Evolutionary conservation across 35 echinoderm and acorn worm genomes (phyloP).

Genomic region (Nesometra sesokonis): DNA sequence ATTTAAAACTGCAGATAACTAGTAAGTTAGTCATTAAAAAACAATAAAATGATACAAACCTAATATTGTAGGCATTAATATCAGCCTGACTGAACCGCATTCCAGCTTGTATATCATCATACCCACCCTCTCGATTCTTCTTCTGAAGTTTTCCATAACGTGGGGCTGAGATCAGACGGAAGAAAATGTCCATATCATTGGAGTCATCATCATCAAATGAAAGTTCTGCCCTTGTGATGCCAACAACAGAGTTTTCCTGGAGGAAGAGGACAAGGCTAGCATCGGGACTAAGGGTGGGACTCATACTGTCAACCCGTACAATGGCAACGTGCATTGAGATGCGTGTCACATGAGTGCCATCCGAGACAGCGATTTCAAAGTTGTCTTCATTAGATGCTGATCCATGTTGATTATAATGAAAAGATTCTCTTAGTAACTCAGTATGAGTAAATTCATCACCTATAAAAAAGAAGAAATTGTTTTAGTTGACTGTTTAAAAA

Average conservation of each 20-base stretch:
- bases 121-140: slow-evolving; percentile 16
- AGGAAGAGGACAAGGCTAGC: slow-evolving; percentile 47
- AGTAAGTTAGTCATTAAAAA: too few relatives aligned
- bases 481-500: not conserved
- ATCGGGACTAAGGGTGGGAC: slow-evolving; percentile 33
- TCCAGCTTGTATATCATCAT: slow-evolving; percentile 40
- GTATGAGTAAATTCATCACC: slow-evolving; percentile 61
- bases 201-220: slow-evolving; percentile 82
- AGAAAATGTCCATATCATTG: slow-evolving; percentile 37
- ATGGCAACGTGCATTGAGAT: slow-evolving; percentile 44
- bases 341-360: slow-evolving; percentile 48
- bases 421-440: slow-evolving; percentile 42
- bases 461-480: slow-evolving; percentile 13
- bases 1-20: too few relatives aligned
- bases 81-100: slow-evolving; percentile 55
- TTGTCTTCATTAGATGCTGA: slow-evolving; percentile 36
- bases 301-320: slow-evolving; percentile 43
- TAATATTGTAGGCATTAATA: slow-evolving; percentile 70
- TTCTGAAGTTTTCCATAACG: slow-evolving; percentile 56
- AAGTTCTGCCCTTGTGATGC: slow-evolving; percentile 41
- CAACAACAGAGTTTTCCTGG: slow-evolving; percentile 37
- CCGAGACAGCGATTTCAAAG: slow-evolving; percentile 65
- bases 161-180: slow-evolving; percentile 51
- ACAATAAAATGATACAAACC: too few relatives aligned
- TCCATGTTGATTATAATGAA: slow-evolving; percentile 79